Evolutionary conservation across 2,888 invertebrate genomes (phyloP), one percentile per base, ranked within the genome.

Genomic region (Lycophotia porphyrea): DNA sequence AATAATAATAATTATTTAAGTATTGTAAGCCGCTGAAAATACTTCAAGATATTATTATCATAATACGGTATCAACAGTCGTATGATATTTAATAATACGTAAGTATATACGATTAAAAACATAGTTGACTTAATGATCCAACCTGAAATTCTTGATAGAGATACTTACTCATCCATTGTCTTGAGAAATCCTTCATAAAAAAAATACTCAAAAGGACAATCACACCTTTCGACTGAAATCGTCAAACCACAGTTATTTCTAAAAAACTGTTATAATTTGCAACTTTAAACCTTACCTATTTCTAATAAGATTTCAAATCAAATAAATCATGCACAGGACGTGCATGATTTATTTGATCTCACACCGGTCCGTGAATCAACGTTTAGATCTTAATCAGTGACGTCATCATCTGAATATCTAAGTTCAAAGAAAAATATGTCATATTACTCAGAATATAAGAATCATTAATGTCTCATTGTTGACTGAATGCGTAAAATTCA

Each of bases 391-490:
- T 44, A n/a, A 78, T 76, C 71, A 34, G 34, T 74, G 68, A 73
- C 61, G 31, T 78, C 69, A 72, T 61, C 58, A 13, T 13, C 15
- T 34, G 11, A 34, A 21, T 24, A 27, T 66, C 49, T 47, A 44
- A 27, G 24, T 81, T 72, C 76, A 36, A n/a, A 76, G 67, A 78
- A 80, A 73, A 36, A 63, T 58, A 82, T 71, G 81, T 80, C 81
- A 81, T n/a, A 64, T 44, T 87, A 67, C 70, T 42, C 8, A 64
- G 60, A 34, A 78, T 42, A 77, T 75, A 66, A 60, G 47, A 39
- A 44, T 68, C 67, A 76, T 27, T 49, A 34, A 36, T 69, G 65
- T 72, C 52, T 84, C 84, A 84, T 68, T 84, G 73, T 84, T 82
- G 67, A 76, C 77, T 13, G 42, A 70, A 77, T 73, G 70, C 9